Conservation (phyloP, 2,888 invertebrate genomes). For the Meandrusa payeni region DNA sequence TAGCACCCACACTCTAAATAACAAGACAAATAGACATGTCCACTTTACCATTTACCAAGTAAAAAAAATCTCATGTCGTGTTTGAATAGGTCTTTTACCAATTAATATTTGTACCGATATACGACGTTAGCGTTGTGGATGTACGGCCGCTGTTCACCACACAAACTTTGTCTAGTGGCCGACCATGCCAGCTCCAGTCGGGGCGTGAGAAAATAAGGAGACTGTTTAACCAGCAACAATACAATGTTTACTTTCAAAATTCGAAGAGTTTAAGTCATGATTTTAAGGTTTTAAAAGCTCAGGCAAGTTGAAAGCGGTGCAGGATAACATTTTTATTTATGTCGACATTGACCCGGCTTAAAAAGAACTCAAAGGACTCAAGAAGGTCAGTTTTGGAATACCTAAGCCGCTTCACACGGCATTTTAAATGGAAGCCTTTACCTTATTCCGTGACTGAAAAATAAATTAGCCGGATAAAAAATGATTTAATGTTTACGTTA, state of each 20-base stretch:
- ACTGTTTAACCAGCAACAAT: constrained; percentile 49
- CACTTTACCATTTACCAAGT: constrained; percentile 77
- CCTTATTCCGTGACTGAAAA: constrained; percentile 54
- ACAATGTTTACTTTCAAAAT: constrained; percentile 59
- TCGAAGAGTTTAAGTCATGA: constrained; percentile 38
- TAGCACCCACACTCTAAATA: constrained; percentile 77
- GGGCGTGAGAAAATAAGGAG: constrained; percentile 55
- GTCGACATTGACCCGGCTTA: constrained; percentile 25
- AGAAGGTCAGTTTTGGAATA: constrained; percentile 14
- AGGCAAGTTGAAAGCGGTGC: constrained; percentile 18
- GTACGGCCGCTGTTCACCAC: constrained; percentile 57
- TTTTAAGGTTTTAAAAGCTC: constrained; percentile 15
- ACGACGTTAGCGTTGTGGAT: constrained; percentile 50
- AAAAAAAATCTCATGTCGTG: constrained; percentile 76
- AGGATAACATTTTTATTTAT: constrained; percentile 15
- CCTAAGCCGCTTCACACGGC: constrained; percentile 4
- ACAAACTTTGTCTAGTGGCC: constrained; percentile 54
- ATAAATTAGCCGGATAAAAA: constrained; percentile 19
- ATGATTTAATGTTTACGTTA: constrained; percentile 7
- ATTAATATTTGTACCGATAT: constrained; percentile 77
- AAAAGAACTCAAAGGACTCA: constrained; percentile 30
- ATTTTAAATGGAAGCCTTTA: constrained; percentile 40
- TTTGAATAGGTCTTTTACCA: constrained; percentile 79
- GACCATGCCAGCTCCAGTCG: constrained; percentile 44
- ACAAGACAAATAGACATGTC: constrained; percentile 75